Conservation (phyloP, 2,888 invertebrate species). For the Drosophila paramelanica region DNA sequence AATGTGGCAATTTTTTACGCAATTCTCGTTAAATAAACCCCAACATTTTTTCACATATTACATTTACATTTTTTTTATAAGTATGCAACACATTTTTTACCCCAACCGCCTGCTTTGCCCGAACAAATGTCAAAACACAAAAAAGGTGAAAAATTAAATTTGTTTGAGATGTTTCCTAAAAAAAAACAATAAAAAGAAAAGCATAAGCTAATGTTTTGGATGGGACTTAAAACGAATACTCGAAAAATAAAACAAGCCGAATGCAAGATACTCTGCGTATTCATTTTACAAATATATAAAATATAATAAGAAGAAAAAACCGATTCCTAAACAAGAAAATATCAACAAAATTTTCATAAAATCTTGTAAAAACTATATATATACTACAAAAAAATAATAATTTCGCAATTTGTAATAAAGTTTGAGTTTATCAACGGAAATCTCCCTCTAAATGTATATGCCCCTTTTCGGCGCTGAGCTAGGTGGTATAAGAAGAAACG, state of each 20-base stretch:
- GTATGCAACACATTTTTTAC: constrained; percentile 35
- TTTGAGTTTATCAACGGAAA: background rate
- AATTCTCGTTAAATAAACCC: constrained; percentile 33
- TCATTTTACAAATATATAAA: too few species aligned
- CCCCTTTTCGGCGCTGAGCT: background rate
- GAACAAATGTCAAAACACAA: constrained; percentile 11
- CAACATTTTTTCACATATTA: constrained; percentile 34
- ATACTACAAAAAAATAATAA: too few species aligned
- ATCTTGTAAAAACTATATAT: too few species aligned
- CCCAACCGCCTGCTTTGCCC: background rate
- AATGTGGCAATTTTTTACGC: constrained; percentile 13
- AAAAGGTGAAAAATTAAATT: constrained; percentile 24
- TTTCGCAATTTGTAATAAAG: too few species aligned
- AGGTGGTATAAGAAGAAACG: constrained; percentile 24
- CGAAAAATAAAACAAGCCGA: constrained; percentile 17
- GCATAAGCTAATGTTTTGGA: constrained; percentile 23
- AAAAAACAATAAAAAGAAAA: constrained; percentile 13
- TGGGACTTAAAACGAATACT: background rate
- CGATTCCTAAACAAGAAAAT: too few species aligned
- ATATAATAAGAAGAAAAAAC: too few species aligned
- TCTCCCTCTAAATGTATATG: background rate
- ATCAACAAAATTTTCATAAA: too few species aligned
- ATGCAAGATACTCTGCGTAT: constrained; percentile 16
- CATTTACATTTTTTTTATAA: constrained; percentile 25
- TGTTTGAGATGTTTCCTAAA: constrained; percentile 11